These are phyloP conservation scores for Ciona savignyi DNA, from an alignment of 23 tunicate genomes.

Conservation along the genomic window DNA sequence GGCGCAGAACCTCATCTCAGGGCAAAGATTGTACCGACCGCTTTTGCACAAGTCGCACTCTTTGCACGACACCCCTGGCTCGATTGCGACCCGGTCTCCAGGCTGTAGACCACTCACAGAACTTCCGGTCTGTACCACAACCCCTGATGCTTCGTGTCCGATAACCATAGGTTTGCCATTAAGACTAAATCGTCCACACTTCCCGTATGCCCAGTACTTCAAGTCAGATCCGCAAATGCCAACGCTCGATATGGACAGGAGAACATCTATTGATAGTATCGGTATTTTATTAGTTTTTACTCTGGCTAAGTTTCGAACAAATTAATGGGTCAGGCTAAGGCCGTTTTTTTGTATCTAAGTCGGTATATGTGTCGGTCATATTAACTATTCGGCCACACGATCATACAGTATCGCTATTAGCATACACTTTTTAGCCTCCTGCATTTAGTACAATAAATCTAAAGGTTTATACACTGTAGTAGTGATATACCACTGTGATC, in stretches of 20 bases:
- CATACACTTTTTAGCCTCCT: too few species aligned
- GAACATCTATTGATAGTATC: constrained; percentile 38
- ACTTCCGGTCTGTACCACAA: constrained; percentile 40
- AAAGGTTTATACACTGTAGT: too few species aligned
- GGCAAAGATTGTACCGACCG: constrained; percentile 85
- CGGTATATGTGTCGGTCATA: too few species aligned
- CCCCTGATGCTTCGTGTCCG: constrained; percentile 90
- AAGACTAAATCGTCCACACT: constrained; percentile 80
- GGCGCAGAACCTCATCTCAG: constrained; percentile 79
- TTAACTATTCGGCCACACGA: too few species aligned
- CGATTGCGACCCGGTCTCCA: constrained; percentile 90
- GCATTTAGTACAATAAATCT: too few species aligned
- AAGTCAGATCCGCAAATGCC: constrained; percentile 95
- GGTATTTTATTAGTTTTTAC: not conserved
- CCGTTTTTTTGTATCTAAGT: too few species aligned
- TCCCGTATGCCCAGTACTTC: constrained; percentile 95
- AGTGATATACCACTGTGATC: too few species aligned
- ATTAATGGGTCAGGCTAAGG: not conserved
- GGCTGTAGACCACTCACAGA: constrained; percentile 40
- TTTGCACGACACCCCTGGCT: constrained; percentile 90
- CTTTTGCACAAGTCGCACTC: constrained; percentile 44
- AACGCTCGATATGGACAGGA: constrained; percentile 52
- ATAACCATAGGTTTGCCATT: constrained; percentile 83
- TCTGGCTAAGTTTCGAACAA: not conserved
- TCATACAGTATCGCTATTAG: too few species aligned